A percentile compares a stretch with the other conserved stretches of the same genome.
Evolutionary conservation across 53 echinoderm and acorn worm genomes (phyloP).

Genomic region (Paracentrotus lividus): DNA sequence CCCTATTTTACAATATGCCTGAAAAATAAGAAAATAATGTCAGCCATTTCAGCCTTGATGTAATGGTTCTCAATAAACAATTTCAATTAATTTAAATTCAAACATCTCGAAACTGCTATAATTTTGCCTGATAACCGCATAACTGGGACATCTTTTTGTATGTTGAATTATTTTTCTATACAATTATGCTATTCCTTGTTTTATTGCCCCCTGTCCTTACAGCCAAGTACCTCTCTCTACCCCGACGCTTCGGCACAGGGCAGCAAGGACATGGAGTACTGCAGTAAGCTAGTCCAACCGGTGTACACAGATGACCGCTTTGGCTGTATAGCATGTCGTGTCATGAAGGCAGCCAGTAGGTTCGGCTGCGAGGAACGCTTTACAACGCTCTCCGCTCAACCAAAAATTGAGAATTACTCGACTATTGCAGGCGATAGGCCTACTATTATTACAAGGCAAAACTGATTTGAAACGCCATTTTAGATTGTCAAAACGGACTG

Average conservation of each 20-base stretch:
- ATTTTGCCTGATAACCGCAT: too few relatives aligned
- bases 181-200: neutral
- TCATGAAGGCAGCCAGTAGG: conserved; percentile 49
- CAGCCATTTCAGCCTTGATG: too few relatives aligned
- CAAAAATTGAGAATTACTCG: neutral
- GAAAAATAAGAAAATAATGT: too few relatives aligned
- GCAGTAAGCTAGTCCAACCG: neutral
- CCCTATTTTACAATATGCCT: too few relatives aligned
- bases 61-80: too few relatives aligned
- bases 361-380: conserved; percentile 52
- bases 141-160: too few relatives aligned
- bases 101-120: too few relatives aligned
- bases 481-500: too few relatives aligned
- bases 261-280: neutral
- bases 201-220: neutral
- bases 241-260: neutral
- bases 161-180: too few relatives aligned
- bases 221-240: conserved; percentile 22
- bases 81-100: too few relatives aligned
- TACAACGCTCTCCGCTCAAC: neutral
- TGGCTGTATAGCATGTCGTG: conserved; percentile 37
- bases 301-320: conserved; percentile 28
- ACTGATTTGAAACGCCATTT: neutral
- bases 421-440: neutral
- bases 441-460: too few relatives aligned